phyloP scores from a whole-genome alignment of 2,113 vertebrate genomes.

The Ammospiza caudacuta region DNA sequence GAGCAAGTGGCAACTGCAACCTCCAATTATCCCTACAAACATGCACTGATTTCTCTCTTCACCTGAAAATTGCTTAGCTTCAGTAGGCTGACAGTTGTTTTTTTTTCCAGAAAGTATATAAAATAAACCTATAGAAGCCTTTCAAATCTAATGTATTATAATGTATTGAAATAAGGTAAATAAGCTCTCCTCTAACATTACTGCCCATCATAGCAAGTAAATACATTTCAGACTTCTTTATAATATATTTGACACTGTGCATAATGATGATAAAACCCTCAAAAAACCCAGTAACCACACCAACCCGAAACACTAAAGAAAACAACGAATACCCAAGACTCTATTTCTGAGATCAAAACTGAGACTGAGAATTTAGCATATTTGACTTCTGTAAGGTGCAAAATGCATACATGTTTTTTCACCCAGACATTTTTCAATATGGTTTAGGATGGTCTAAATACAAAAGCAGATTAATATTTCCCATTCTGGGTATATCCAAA shows the following conservation, averaged over 20 bases:
- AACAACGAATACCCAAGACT: neutral
- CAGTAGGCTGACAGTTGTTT: neutral
- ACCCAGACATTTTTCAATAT: neutral
- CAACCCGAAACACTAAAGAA: neutral
- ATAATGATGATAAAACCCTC: neutral
- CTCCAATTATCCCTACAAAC: conserved; percentile 4
- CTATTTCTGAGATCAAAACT: neutral
- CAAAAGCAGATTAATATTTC: neutral
- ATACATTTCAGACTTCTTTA: neutral
- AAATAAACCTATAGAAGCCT: neutral
- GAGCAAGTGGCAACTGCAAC: neutral
- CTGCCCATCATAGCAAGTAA: neutral
- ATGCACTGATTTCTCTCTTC: neutral
- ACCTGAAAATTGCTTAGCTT: neutral
- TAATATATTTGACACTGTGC: neutral
- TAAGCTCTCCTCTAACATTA: neutral
- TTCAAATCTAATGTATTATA: neutral
- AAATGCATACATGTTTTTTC: neutral
- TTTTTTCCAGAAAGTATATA: neutral
- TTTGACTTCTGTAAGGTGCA: neutral
- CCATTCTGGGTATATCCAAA: neutral
- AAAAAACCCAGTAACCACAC: neutral
- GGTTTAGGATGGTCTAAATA: neutral
- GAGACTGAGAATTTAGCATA: neutral
- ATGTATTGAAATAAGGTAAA: neutral